Base-by-base conservation (phyloP, 2,888 invertebrate genomes). In the Lacanobia wlatinum region DNA sequence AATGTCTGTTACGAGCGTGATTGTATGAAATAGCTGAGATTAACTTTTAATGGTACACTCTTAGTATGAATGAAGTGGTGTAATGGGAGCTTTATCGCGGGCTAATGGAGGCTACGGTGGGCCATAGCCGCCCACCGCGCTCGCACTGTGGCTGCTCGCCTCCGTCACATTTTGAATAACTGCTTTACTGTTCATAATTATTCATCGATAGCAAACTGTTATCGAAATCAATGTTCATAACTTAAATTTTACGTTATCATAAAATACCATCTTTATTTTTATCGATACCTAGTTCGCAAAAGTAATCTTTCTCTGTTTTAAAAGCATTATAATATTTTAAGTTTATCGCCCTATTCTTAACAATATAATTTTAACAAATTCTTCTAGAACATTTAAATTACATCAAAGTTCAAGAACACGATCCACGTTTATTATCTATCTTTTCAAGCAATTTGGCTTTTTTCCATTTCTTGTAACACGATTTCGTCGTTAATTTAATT, bases 21-120 rank as follows among this genome's bases (percentile, higher is more conserved):
- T 90, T 87, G 88, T 89, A 90, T 88, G 88, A 91, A 92, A 92
- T 91, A 84, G 87, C 88, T 80, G 83, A 90, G 91, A 92, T 93
- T 92, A 93, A 90, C 89, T 88, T 91, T 89, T 93, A 93, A 93
- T 92, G 92, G 87, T 89, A 87, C 78, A 87, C 88, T 90, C 89
- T 91, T 91, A 91, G 89, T 87, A 89, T 90, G 90, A 92, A 92
- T 92, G 90, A 91, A 92, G 91, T 91, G 92, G 85, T 90, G 89
- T 92, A 93, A 93, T 92, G 90, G 91, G 87, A 89, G 88, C 89
- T 91, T 92, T 92, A 93, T 92, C 92, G 90, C 86, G 72, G 80
- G 86, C 86, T 93, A 93, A 93, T 93, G 92, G 92, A 89, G 87
- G 88, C 87, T 87, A 86, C 82, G 87, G 86, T 85, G 83, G 83